phyloP scores from a whole-genome alignment of 2,797 vertebrate genomes.

The Pogoniulus pusillus region DNA sequence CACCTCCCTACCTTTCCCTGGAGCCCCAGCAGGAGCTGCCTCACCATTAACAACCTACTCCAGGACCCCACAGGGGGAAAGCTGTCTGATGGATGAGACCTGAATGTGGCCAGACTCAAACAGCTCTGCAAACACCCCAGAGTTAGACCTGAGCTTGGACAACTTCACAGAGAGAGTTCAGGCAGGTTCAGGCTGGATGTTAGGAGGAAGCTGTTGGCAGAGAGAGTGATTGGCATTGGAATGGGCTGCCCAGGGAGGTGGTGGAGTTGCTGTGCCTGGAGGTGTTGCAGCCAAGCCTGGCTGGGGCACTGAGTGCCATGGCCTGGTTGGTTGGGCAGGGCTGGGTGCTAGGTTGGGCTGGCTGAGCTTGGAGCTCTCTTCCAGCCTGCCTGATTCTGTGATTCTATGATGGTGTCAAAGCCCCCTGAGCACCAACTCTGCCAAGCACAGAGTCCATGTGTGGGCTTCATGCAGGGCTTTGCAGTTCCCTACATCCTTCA shows the following conservation, averaged over 20 bases:
- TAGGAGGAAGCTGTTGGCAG: too few relatives aligned
- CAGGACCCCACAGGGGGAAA: neutral
- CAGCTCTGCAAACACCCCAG: neutral
- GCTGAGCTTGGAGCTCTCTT: too few relatives aligned
- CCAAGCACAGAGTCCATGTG: fast-evolving
- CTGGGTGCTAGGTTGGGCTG: too few relatives aligned
- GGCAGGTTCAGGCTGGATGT: too few relatives aligned
- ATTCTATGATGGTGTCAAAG: fast-evolving
- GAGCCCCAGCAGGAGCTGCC: neutral
- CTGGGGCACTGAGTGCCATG: too few relatives aligned
- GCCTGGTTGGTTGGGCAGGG: too few relatives aligned
- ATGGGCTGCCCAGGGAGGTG: too few relatives aligned
- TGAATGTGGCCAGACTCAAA: neutral
- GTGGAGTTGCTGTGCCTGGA: too few relatives aligned
- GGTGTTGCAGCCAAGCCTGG: too few relatives aligned
- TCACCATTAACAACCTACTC: neutral
- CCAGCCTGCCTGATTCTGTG: too few relatives aligned
- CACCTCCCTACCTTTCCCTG: neutral
- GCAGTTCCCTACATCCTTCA: neutral
- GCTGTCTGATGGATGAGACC: neutral
- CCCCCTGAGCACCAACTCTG: neutral
- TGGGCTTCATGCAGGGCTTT: fast-evolving
- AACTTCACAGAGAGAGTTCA: too few relatives aligned
- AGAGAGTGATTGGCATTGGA: too few relatives aligned
- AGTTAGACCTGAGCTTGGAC: neutral